Base-by-base conservation (phyloP, 2,888 invertebrate genomes). In the Cactoblastis cactorum region DNA sequence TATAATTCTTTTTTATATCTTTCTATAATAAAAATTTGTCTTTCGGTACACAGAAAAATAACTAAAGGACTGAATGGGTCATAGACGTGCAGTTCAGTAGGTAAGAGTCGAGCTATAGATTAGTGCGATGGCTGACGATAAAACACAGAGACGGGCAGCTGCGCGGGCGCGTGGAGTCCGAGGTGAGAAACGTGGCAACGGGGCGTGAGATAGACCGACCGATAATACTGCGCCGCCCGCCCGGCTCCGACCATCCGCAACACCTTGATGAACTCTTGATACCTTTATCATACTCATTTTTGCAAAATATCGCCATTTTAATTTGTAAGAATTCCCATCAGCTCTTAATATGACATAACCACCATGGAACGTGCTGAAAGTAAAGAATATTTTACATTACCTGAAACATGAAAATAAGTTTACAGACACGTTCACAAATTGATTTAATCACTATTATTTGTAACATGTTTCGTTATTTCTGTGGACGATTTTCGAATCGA, bases 181-280 rank as follows among this genome's bases (percentile, higher is more conserved):
- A 85, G 87, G 87, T 87, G 88, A 87, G 83, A 83, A 86, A 81
- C 86, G 85, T 83, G 85, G 83, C 69, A 76, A 74, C 79, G 68
- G 79, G 78, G 78, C 85, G 83, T 85, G 84, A 87, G 85, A 87
- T 85, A 75, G 78, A 65, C 61, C 70, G 63, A 64, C 58, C 60
- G 84, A 85, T 86, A 85, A n/a, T n/a, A n/a, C n/a, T n/a, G n/a
- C n/a, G 62, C 69, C 72, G 66, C 73, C 61, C 62, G 50, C 53
- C 50, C 58, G 49, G 53, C 56, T 15, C 52, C 54, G 57, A 53
- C 56, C 53, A 51, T 32, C 53, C 45, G 48, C 45, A 46, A 32
- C 48, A 35, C 45, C 48, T 49, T 22, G 50, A 50, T 55, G 49
- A 52, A 49, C 49, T 41, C 19, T n/a, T 22, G 45, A 39, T 45